These are phyloP conservation scores for Nesoenas mayeri DNA, from an alignment of 2,113 vertebrate species.

Conservation along the genomic window DNA sequence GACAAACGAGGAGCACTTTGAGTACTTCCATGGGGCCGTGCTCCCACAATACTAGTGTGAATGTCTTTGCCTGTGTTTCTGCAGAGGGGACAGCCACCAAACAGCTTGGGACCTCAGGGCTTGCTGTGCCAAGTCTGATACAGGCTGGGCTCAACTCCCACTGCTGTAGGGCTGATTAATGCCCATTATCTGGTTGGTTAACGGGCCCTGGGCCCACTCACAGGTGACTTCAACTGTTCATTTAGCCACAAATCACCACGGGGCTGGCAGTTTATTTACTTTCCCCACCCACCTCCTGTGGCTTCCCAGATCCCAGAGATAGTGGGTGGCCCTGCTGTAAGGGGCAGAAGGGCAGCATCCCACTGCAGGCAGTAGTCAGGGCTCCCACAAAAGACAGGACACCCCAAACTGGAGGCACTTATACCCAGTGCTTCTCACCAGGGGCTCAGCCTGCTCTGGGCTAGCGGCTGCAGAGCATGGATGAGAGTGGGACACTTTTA, in stretches of 20 bases:
- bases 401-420: not conserved
- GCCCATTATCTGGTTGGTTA: not conserved
- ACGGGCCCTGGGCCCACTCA: not conserved
- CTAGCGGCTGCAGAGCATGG: not conserved
- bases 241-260: constrained; percentile 44
- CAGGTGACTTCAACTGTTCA: constrained; percentile 42
- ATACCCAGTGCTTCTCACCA: not conserved
- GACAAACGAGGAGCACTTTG: not conserved
- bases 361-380: not conserved
- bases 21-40: not conserved
- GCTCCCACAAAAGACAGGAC: not conserved
- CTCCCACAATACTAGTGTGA: accelerated
- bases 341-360: not conserved
- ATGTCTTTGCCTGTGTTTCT: not conserved
- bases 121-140: not conserved
- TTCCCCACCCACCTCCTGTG: constrained; percentile 49
- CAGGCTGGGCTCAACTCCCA: not conserved
- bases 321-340: not conserved
- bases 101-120: accelerated
- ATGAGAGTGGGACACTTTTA: not conserved
- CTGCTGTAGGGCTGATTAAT: not conserved
- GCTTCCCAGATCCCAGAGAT: constrained; percentile 49
- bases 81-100: not conserved
- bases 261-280: constrained; percentile 56
- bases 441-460: not conserved